Evolutionary conservation across 2,797 vertebrate genomes (phyloP).

Genomic region (Adrianichthys oophorus): DNA sequence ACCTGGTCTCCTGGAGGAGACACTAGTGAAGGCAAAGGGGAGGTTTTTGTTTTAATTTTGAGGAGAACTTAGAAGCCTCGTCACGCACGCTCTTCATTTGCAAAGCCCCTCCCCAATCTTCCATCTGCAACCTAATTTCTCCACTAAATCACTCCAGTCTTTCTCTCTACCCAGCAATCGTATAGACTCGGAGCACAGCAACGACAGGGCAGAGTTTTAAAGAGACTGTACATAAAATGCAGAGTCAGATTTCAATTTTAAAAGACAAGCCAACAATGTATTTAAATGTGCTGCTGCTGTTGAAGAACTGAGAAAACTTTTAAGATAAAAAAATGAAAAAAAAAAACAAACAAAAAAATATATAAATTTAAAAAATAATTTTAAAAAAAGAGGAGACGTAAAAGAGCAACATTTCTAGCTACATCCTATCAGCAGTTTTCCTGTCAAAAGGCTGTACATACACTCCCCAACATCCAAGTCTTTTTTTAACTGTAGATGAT

Average conservation of each 20-base stretch:
- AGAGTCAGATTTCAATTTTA: constrained; percentile 93
- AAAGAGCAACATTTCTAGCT: constrained; percentile 73
- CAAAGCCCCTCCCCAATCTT: constrained; percentile 20
- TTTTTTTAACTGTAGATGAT: constrained; percentile 89
- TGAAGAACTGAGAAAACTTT: constrained; percentile 81
- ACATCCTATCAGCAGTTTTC: constrained; percentile 87
- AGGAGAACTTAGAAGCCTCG: constrained; percentile 57
- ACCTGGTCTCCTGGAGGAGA: constrained; percentile 67
- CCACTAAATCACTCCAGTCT: constrained; percentile 52
- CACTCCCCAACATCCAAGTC: constrained; percentile 85
- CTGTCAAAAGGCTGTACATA: constrained; percentile 94
- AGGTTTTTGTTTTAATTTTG: constrained; percentile 56
- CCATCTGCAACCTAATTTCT: constrained; percentile 46
- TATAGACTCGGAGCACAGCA: constrained; percentile 64
- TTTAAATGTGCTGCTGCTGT: constrained; percentile 97
- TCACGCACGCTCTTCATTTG: constrained; percentile 43
- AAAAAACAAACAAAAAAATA: constrained; percentile 52
- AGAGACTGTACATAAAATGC: constrained; percentile 92
- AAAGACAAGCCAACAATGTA: constrained; percentile 94
- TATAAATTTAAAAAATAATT: background rate
- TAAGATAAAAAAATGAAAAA: constrained; percentile 63
- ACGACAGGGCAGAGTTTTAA: constrained; percentile 74
- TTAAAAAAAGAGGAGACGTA: constrained; percentile 61
- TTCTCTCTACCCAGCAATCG: constrained; percentile 56
- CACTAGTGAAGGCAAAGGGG: constrained; percentile 70